Base-by-base conservation (phyloP, 1,140 invertebrate species). In the Muscidifurax raptorellus region DNA sequence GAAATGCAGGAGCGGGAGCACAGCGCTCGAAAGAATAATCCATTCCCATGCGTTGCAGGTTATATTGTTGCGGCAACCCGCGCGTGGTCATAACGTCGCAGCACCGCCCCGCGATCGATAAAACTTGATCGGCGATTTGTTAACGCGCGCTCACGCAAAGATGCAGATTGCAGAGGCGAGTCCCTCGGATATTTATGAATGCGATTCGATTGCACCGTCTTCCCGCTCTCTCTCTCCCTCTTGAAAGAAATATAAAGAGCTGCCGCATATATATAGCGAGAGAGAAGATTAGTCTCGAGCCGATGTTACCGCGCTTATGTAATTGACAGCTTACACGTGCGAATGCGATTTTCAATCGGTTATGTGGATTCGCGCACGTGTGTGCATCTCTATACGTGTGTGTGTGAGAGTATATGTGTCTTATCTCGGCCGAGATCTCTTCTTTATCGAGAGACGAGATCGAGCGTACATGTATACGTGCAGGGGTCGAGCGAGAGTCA, bases 71-170 rank as follows among this genome's bases (percentile, higher is more conserved):
- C 2, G 0, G 32, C 32, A 36, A 12, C 40, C 15, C 36, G 36
- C 18, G 59, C 59, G 36, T 22, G 74, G 74, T 15, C 13, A 87
- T 82, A 83, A 83, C 80, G 80, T 64, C 82, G 52, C 66, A 25
- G 83, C 59, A 7, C 36, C 40, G 78, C 36, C 22, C 47, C n/a
- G 5, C 78, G 47, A 52, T 40, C 64, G 36, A 40, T 75, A 77
- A 71, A 74, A 40, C 82, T 81, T 71, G 77, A 84, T 77, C 75
- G 47, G 44, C 75, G 75, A 77, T 77, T 77, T 77, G 75, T 77
- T 77, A 30, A 28, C 47, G 36, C 36, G 36, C 36, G 44, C 25
- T 69, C 67, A 75, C 75, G 75, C 44, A 59, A 40, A 40, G 36
- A 40, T 40, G 36, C 36, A 40, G 36, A 40, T 40, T 40, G 36